These are phyloP conservation scores for Nematostella vectensis DNA, from an alignment of 92 coral and sea anemone genomes.

Conservation along the genomic window DNA sequence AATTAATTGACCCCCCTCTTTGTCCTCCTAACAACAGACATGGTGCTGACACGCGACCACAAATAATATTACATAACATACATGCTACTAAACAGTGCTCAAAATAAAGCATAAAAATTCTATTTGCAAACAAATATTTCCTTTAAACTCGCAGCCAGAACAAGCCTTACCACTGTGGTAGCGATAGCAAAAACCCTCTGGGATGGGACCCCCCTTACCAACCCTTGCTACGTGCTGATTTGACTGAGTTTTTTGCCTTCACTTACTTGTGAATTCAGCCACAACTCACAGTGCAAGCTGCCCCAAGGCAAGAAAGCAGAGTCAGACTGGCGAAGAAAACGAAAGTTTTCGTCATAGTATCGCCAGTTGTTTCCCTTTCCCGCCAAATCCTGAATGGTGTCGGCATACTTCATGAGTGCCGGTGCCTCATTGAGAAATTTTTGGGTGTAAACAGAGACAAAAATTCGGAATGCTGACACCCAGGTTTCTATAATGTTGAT, in stretches of 20 bases:
- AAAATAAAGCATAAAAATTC: no score
- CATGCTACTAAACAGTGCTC: no score
- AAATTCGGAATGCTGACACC: slow-evolving; percentile 21
- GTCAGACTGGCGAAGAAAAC: not conserved
- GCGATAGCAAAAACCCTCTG: slow-evolving; percentile 15
- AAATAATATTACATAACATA: no score
- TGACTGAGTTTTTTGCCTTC: not conserved
- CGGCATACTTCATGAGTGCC: slow-evolving; percentile 25
- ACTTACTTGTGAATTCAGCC: slow-evolving; percentile 4
- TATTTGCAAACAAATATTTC: no score
- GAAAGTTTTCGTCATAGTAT: slow-evolving; percentile 18
- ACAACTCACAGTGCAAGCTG: slow-evolving; percentile 6
- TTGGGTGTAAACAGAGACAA: slow-evolving; percentile 16
- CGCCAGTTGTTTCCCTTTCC: slow-evolving; percentile 17
- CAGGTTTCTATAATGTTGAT: slow-evolving; percentile 5
- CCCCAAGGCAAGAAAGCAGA: slow-evolving; percentile 4
- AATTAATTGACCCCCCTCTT: no score
- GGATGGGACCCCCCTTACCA: slow-evolving; percentile 3
- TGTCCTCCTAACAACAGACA: no score
- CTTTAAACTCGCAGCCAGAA: slow-evolving; percentile 15
- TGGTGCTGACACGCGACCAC: no score
- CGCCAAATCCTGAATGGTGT: slow-evolving; percentile 22
- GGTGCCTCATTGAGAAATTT: slow-evolving; percentile 19
- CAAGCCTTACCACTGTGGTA: slow-evolving; percentile 20
- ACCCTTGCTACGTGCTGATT: not conserved